Evolutionary conservation across 1,140 invertebrate genomes (phyloP).

Genomic region (Drosophila navojoa): DNA sequence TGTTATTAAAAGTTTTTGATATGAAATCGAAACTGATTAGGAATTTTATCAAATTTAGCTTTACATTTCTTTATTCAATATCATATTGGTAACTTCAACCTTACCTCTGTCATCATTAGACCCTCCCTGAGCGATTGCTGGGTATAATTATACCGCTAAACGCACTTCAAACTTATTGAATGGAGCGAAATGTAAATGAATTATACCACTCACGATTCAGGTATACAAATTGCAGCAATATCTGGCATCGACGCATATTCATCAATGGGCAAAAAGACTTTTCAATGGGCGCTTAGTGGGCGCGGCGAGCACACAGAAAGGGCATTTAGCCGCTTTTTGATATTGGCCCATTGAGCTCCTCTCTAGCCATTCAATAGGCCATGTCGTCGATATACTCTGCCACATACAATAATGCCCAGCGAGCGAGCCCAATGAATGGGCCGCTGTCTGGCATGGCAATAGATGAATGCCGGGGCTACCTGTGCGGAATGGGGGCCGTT

Average conservation of each 20-base stretch:
- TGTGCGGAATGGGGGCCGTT: too few relatives aligned
- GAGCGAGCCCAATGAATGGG: slow-evolving; percentile 35
- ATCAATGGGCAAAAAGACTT: slow-evolving; percentile 69
- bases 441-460: slow-evolving; percentile 7
- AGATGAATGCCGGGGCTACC: not conserved
- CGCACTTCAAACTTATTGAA: slow-evolving; percentile 41
- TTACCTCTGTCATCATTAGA: too few relatives aligned
- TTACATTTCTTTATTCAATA: too few relatives aligned
- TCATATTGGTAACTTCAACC: too few relatives aligned
- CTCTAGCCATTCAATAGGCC: slow-evolving; percentile 64
- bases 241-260: slow-evolving; percentile 34
- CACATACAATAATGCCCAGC: slow-evolving; percentile 36
- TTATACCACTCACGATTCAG: slow-evolving; percentile 57
- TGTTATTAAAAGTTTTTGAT: too few relatives aligned
- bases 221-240: slow-evolving; percentile 6
- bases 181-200: slow-evolving; percentile 42
- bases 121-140: not conserved
- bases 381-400: slow-evolving; percentile 27
- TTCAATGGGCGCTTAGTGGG: slow-evolving; percentile 50
- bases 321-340: slow-evolving; percentile 78
- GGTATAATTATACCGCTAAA: slow-evolving; percentile 12
- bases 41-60: too few relatives aligned
- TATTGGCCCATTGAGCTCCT: slow-evolving; percentile 67
- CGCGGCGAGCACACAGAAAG: slow-evolving; percentile 49
- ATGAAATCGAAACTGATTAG: too few relatives aligned